Conservation (phyloP, 2,888 invertebrate species). For the Linhomoeus sp. region DNA sequence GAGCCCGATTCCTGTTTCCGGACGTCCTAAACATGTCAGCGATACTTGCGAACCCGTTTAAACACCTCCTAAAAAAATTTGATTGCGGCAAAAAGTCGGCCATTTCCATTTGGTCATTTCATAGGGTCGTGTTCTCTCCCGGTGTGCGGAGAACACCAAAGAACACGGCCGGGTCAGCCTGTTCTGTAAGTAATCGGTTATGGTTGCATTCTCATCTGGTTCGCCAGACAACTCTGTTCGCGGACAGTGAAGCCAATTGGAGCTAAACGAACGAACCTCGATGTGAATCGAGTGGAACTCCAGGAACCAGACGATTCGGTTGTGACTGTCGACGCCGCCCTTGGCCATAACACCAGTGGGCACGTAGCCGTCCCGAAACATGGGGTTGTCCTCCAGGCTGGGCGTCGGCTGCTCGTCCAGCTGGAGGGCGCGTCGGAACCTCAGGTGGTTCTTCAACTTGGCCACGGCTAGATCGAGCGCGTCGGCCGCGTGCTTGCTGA, state of each 20-base stretch:
- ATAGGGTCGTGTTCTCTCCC: too few species aligned
- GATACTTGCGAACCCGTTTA: too few species aligned
- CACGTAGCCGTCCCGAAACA: constrained; percentile 16
- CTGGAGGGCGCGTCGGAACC: not conserved
- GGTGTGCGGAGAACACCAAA: constrained; percentile 23
- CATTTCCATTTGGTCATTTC: too few species aligned
- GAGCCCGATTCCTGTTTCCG: too few species aligned
- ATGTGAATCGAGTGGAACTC: constrained; percentile 24
- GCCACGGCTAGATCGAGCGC: too few species aligned
- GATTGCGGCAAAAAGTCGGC: too few species aligned
- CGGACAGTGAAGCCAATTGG: too few species aligned
- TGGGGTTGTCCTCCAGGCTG: constrained; percentile 20
- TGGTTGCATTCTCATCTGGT: constrained; percentile 25
- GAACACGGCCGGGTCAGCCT: constrained; percentile 23
- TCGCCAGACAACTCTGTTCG: too few species aligned
- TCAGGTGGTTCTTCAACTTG: not conserved
- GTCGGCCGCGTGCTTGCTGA: constrained; percentile 7
- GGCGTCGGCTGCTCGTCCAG: constrained; percentile 9
- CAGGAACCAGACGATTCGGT: constrained; percentile 23
- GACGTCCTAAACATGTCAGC: too few species aligned
- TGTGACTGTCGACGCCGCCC: constrained; percentile 12
- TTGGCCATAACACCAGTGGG: constrained; percentile 17
- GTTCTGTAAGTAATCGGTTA: too few species aligned
- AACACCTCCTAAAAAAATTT: too few species aligned
- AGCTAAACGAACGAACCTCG: constrained; percentile 15